phyloP scores from a whole-genome alignment of 2,888 invertebrate genomes.

The Archips xylosteana region DNA sequence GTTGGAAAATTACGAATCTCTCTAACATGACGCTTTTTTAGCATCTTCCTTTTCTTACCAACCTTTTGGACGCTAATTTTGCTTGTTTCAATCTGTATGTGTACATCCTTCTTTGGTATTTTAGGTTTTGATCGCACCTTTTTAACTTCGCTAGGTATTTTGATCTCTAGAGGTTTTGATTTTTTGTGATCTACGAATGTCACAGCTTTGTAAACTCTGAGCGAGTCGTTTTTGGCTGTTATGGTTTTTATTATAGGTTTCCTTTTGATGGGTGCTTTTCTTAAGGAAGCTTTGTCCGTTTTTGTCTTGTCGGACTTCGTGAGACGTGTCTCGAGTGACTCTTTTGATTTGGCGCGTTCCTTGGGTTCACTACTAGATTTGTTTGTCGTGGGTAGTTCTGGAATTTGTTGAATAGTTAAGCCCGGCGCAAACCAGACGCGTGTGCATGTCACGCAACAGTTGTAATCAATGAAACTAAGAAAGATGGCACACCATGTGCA shows the following conservation, averaged over 20 bases:
- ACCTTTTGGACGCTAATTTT: conserved; percentile 38
- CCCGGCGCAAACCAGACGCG: too few species aligned
- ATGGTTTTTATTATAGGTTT: conserved; percentile 62
- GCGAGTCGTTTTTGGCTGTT: conserved; percentile 50
- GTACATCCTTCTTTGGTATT: conserved; percentile 39
- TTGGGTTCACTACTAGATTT: background rate
- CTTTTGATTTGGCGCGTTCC: conserved; percentile 38
- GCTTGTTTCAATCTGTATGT: conserved; percentile 33
- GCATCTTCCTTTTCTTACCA: conserved; percentile 39
- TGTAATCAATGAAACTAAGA: too few species aligned
- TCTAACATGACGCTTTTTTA: background rate
- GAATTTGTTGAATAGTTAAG: background rate
- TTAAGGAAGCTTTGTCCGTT: conserved; percentile 2
- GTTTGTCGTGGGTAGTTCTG: background rate
- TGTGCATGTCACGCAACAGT: too few species aligned
- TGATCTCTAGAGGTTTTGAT: conserved; percentile 54
- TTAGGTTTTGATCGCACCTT: conserved; percentile 46
- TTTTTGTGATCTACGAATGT: conserved; percentile 60
- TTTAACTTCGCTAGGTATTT: conserved; percentile 53
- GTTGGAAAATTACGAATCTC: conserved; percentile 4
- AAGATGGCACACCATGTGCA: too few species aligned
- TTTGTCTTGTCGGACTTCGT: background rate
- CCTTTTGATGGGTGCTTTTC: conserved; percentile 40
- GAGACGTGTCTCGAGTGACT: conserved; percentile 35
- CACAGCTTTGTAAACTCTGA: conserved; percentile 62